Base-by-base conservation (phyloP, 1,140 invertebrate species). In the Leptinotarsa lineolata region DNA sequence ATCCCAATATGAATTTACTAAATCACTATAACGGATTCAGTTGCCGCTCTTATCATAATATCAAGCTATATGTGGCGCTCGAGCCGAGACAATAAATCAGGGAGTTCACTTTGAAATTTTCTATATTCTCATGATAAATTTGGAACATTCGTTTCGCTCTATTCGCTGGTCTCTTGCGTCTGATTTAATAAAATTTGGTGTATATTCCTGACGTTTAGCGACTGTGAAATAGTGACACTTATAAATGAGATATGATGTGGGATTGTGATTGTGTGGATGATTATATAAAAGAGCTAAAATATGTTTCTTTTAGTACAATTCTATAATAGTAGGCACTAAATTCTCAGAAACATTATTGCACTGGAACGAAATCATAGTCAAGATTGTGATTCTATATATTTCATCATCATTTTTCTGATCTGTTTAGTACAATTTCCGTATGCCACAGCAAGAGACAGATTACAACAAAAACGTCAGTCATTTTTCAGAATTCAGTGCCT, bases 61-160 rank as follows among this genome's bases (percentile, higher is more conserved):
- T 68, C 54, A 58, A 13, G 44, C 18, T 22, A 45, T 58, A 58
- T 68, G 16, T 68, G n/a, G 44, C 48, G 48, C 45, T 68, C 12
- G 48, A 54, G 44, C 22, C 16, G 67, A 22, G 20, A 15, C 67
- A 24, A 68, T 68, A 68, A 68, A 68, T 68, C 67, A 68, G 22
- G 67, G 18, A 68, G 67, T 68, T 68, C 20, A 58, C 30, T 45
- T 54, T 68, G 67, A 58, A 68, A 68, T 68, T 68, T 68, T 63
- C 24, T 30, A 63, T 63, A 22, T 30, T 30, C 61, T 22, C 20
- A 21, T 22, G 61, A 63, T 63, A 63, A 63, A 63, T 63, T 63
- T 15, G 21, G 15, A 63, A 63, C 24, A 63, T 63, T 54, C 16
- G 48, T 54, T 54, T 18, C 6, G n/a, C 48, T 54, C 48, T 54